A percentile compares a stretch with the other conserved stretches of the same genome.
Conservation (phyloP, 1,140 invertebrate genomes). For the Radopholus similis region DNA sequence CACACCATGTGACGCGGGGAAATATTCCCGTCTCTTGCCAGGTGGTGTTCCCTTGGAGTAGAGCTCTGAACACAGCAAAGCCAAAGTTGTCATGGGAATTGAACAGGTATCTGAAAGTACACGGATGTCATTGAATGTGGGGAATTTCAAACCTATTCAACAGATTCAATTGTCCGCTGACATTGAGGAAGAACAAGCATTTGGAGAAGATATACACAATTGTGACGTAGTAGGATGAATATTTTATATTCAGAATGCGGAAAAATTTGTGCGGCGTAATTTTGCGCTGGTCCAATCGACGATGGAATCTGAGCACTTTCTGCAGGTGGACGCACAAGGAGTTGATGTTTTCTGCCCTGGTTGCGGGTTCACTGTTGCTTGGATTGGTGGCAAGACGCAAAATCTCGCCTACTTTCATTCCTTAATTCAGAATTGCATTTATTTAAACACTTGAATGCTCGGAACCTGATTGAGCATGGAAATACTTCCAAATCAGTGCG, state of each 20-base stretch:
- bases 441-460: no score
- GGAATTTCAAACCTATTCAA: conserved; percentile 33
- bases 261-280: conserved; percentile 52
- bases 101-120: conserved; percentile 41
- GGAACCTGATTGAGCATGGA: conserved; percentile 57
- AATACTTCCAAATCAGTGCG: conserved; percentile 62
- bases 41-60: conserved; percentile 44
- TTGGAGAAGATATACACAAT: conserved; percentile 54
- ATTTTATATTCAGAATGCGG: conserved; percentile 55
- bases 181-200: conserved; percentile 51
- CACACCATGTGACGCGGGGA: conserved; percentile 63
- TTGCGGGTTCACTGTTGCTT: conserved; percentile 48
- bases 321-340: conserved; percentile 49
- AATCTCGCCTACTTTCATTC: conserved; percentile 56
- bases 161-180: conserved; percentile 37
- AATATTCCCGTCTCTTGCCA: conserved; percentile 56
- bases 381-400: conserved; percentile 50
- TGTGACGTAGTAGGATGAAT: conserved; percentile 51
- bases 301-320: conserved; percentile 52
- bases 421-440: no score
- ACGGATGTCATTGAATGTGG: background rate
- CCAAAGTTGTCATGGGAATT: conserved; percentile 38
- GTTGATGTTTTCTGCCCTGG: conserved; percentile 43
- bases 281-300: conserved; percentile 41
- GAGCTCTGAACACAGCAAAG: conserved; percentile 34